A percentile compares a stretch with the other conserved stretches of the same genome.
These are phyloP conservation scores for Micromys minutus DNA, from an alignment of 2,113 vertebrate species.

Conservation along the genomic window DNA sequence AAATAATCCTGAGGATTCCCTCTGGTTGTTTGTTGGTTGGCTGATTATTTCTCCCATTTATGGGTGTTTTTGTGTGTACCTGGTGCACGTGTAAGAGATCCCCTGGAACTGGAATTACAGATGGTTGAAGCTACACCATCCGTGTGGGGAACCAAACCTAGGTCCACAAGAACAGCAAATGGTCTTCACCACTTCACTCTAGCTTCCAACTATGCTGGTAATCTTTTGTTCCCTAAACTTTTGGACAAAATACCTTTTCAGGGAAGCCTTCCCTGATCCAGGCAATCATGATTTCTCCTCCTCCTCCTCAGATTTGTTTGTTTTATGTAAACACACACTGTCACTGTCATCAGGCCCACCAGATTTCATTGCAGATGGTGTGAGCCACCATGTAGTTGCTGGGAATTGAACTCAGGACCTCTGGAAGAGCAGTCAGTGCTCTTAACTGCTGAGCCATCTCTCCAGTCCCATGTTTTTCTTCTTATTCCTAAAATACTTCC, in stretches of 20 bases:
- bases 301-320: too few relatives aligned
- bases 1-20: not conserved
- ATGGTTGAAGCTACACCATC: not conserved
- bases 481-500: slow-evolving; percentile 13
- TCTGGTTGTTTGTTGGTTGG: not conserved
- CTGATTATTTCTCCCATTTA: not conserved
- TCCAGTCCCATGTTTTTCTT: not conserved
- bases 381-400: too few relatives aligned
- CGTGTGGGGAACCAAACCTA: not conserved
- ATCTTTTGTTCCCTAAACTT: not conserved
- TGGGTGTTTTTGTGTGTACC: not conserved
- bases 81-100: not conserved
- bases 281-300: too few relatives aligned
- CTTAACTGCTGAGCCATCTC: too few relatives aligned
- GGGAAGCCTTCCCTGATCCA: not conserved
- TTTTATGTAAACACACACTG: too few relatives aligned
- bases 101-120: not conserved
- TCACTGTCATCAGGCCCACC: too few relatives aligned
- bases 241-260: slow-evolving; percentile 4
- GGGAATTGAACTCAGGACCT: too few relatives aligned
- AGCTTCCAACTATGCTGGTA: not conserved
- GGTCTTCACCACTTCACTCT: not conserved
- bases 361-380: too few relatives aligned
- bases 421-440: too few relatives aligned
- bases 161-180: not conserved